Evolutionary conservation across 2,888 invertebrate genomes (phyloP), one percentile per base, ranked within the genome.

Genomic region (Julus scandinavius): DNA sequence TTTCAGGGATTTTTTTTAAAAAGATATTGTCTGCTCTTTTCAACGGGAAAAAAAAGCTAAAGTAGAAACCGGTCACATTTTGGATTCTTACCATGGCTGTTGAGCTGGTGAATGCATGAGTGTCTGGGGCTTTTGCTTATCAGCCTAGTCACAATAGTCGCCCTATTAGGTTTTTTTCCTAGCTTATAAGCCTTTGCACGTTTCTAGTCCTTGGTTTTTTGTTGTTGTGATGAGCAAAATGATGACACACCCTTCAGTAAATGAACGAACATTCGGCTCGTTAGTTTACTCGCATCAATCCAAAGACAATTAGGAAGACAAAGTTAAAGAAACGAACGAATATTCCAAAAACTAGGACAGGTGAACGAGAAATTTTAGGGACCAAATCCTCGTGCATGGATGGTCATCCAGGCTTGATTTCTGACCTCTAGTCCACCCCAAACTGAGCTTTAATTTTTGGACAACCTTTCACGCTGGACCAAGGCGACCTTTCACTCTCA

Each of bases 401-500:
- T 38, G 29, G 38, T 38, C 4, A 80, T 9, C 2, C 4, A 3
- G 4, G 80, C 38, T 38, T 7, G 80, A 38, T 38, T 38, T 38
- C 80, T 29, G 80, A 80, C 80, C 13, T 80, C 80, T 80, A 80
- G 80, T 80, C 80, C 80, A 80, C 13, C 38, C 80, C 38, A 13
- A 5, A 5, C 4, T 7, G 63, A 63, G 38, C 38, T 38, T 80
- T 80, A 40, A 13, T 38, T 54, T 29, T 80, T 80, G 80, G 13
- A 29, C 87, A 17, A 2, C 87, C 54, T 54, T 38, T 87, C 49
- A 58, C 54, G 58, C 54, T 87, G 54, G 87, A 87, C 87, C 40
- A n/a, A 7, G 87, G 87, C 38, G 87, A 63, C 63, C 20, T 63
- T 63, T 58, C 87, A 87, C 41, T 87, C 87, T 87, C 87, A 87